These are phyloP conservation scores for Scatophagus argus DNA, from an alignment of 2,113 vertebrate species.

Conservation along the genomic window DNA sequence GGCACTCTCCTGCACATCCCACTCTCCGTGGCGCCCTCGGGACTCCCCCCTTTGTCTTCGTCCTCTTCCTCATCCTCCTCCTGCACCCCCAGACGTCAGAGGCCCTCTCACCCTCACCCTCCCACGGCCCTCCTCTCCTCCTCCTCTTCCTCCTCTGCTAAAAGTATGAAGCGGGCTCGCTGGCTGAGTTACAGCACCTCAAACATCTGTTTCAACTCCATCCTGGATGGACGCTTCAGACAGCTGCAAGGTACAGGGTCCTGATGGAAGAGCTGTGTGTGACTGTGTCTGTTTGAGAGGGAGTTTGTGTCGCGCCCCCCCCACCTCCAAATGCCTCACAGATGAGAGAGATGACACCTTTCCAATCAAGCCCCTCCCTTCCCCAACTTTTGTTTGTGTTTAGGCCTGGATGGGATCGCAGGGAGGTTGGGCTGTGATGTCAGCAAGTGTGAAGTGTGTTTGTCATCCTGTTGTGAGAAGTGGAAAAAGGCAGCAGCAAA, in stretches of 20 bases:
- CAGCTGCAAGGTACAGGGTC: conserved; percentile 85
- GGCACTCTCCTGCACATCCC: conserved; percentile 72
- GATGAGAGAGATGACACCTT: conserved; percentile 39
- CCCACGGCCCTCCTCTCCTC: conserved; percentile 49
- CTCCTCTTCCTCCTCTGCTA: conserved; percentile 74
- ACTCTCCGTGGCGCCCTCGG: conserved; percentile 30
- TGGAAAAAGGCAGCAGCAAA: too few relatives aligned
- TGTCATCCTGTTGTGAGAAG: conserved; percentile 40
- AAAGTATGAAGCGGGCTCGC: conserved; percentile 79
- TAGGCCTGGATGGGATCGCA: neutral
- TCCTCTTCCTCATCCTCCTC: conserved; percentile 67
- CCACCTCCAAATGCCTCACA: too few relatives aligned
- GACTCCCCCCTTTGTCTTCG: conserved; percentile 58
- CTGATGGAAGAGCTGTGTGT: conserved; percentile 5
- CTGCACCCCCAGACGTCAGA: conserved; percentile 64
- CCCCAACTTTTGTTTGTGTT: conserved; percentile 32
- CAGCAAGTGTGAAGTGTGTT: conserved; percentile 36
- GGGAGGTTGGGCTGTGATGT: conserved; percentile 38
- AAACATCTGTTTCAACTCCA: conserved; percentile 85
- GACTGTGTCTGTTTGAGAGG: neutral
- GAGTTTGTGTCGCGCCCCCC: too few relatives aligned
- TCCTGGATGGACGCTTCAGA: conserved; percentile 86
- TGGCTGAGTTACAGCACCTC: conserved; percentile 86
- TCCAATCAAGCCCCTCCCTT: conserved; percentile 53
- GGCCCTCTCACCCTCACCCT: conserved; percentile 62